Evolutionary conservation across 2,888 invertebrate species (phyloP).

Genomic region (Nomada goodeniana): DNA sequence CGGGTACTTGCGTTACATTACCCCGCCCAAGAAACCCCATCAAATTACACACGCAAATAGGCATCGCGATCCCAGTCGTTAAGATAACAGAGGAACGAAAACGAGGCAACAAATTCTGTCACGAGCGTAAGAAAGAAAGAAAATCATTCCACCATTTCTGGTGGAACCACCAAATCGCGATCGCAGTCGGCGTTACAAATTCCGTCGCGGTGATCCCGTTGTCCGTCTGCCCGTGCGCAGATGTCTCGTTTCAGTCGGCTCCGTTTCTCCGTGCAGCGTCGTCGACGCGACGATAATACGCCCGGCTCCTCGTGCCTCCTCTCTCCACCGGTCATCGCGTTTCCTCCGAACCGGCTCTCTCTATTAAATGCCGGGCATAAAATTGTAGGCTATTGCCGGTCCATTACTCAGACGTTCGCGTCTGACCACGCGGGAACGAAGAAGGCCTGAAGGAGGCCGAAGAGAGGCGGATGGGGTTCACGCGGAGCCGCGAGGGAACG

Average conservation of each 20-base stretch:
- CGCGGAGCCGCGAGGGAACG: not conserved
- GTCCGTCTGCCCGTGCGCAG: not conserved
- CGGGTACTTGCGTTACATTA: not conserved
- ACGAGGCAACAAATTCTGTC: not conserved
- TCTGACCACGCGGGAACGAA: slow-evolving; percentile 22
- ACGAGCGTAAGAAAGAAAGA: not conserved
- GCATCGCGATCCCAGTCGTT: no score
- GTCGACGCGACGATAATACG: slow-evolving; percentile 53
- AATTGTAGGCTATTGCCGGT: slow-evolving; percentile 65
- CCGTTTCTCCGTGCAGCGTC: slow-evolving; percentile 18
- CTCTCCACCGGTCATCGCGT: slow-evolving; percentile 51
- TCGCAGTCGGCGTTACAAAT: not conserved
- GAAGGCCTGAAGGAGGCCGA: not conserved
- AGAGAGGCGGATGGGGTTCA: not conserved
- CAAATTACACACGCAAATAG: not conserved
- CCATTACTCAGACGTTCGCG: slow-evolving; percentile 64
- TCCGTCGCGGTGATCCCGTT: not conserved
- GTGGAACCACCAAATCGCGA: no score
- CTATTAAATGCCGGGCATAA: slow-evolving; percentile 69
- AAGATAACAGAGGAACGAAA: not conserved
- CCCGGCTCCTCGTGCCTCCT: not conserved
- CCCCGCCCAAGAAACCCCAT: not conserved
- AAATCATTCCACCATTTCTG: not conserved
- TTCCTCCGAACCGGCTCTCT: slow-evolving; percentile 64
- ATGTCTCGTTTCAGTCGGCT: slow-evolving; percentile 47